Percentiles rank a stretch among this genome's conserved stretches.
Evolutionary conservation across 2,888 invertebrate species (phyloP).

Genomic region (Bimastos eiseni): DNA sequence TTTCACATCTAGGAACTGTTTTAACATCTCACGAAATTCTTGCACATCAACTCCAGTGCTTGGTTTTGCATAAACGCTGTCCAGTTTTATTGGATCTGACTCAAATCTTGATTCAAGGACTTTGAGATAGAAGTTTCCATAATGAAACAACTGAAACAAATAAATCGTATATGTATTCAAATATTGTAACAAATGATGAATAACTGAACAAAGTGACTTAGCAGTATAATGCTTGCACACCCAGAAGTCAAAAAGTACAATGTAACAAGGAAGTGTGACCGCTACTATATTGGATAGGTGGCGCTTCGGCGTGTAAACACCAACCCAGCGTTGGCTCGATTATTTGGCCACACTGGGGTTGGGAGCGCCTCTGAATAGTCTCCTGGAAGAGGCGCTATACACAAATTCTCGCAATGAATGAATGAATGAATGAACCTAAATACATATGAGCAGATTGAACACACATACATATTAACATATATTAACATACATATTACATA

Average conservation of each 20-base stretch:
- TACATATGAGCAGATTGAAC: too few species aligned
- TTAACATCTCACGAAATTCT: conserved; percentile 47
- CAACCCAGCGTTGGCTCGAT: too few species aligned
- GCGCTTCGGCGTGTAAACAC: too few species aligned
- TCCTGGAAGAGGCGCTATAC: too few species aligned
- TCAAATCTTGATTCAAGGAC: not conserved
- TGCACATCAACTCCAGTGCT: conserved; percentile 32
- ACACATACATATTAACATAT: too few species aligned
- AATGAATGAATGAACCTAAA: too few species aligned
- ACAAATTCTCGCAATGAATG: too few species aligned
- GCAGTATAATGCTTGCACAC: not conserved
- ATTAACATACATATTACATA: too few species aligned
- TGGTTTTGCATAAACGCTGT: conserved; percentile 6
- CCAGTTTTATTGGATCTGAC: not conserved
- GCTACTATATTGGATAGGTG: too few species aligned
- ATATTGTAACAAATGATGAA: not conserved
- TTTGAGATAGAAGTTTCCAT: not conserved
- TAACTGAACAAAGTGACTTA: not conserved
- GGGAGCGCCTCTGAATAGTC: too few species aligned
- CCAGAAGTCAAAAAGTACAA: not conserved
- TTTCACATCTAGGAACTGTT: conserved; percentile 44
- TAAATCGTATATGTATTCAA: not conserved
- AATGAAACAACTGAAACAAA: conserved; percentile 20
- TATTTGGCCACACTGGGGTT: too few species aligned
- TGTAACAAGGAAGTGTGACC: not conserved